A percentile compares a stretch with the other conserved stretches of the same genome.
These are phyloP conservation scores for Drosophila littoralis DNA, from an alignment of 1,140 invertebrate species.

Conservation along the genomic window DNA sequence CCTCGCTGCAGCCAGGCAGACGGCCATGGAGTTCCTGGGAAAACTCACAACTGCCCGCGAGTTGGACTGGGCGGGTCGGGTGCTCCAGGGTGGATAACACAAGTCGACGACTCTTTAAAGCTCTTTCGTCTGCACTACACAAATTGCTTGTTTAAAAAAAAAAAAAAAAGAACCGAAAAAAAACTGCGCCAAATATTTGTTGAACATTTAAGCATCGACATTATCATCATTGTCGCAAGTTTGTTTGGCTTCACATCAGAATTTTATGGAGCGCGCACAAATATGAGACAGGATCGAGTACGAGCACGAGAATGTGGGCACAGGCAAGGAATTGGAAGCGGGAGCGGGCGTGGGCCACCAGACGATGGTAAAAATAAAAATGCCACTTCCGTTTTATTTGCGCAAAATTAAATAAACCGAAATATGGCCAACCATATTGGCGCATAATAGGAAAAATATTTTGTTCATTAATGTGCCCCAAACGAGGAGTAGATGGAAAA, in stretches of 20 bases:
- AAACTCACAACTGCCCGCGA: constrained; percentile 67
- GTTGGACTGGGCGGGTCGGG: neutral
- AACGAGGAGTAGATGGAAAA: constrained; percentile 54
- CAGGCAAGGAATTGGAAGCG: neutral
- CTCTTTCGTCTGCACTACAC: constrained; percentile 45
- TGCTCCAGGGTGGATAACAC: neutral
- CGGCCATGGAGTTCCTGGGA: constrained; percentile 55
- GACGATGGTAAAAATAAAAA: constrained; percentile 66
- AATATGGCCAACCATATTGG: constrained; percentile 82
- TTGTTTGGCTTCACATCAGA: constrained; percentile 69
- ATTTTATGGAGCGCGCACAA: constrained; percentile 78
- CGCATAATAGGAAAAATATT: constrained; percentile 81
- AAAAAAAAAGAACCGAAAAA: constrained; percentile 25
- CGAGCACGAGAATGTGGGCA: constrained; percentile 1
- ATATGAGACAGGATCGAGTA: constrained; percentile 52
- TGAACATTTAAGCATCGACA: constrained; percentile 58
- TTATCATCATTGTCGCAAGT: constrained; percentile 77
- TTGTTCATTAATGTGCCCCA: constrained; percentile 75
- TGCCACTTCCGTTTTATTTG: constrained; percentile 82
- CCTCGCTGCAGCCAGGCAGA: constrained; percentile 2
- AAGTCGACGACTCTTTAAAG: constrained; percentile 60
- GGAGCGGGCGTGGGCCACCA: constrained; percentile 13
- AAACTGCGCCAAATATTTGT: constrained; percentile 55
- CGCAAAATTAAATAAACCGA: constrained; percentile 83
- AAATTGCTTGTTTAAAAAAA: constrained; percentile 75